phyloP scores from a whole-genome alignment of 2,113 vertebrate genomes.

The Tachysurus vachellii region DNA sequence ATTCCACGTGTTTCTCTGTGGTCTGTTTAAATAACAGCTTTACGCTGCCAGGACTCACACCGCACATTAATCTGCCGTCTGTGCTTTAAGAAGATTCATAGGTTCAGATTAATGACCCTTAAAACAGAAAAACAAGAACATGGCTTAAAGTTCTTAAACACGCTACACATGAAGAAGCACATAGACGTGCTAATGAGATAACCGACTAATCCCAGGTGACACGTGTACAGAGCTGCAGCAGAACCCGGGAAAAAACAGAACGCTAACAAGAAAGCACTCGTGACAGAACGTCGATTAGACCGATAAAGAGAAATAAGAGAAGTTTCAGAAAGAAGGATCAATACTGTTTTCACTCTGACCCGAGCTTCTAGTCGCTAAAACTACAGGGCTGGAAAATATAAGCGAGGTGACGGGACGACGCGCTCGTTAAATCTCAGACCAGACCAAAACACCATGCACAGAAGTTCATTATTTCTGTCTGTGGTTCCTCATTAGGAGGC shows the following conservation, averaged over 20 bases:
- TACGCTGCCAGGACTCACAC: too few relatives aligned
- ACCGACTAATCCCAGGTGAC: background rate
- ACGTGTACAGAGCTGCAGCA: background rate
- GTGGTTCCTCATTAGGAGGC: background rate
- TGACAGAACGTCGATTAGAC: slow-evolving; percentile 9
- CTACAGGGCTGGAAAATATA: slow-evolving; percentile 2
- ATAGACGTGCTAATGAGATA: background rate
- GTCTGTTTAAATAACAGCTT: too few relatives aligned
- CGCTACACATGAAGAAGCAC: background rate
- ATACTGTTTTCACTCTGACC: slow-evolving; percentile 35
- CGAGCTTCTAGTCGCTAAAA: slow-evolving; percentile 46
- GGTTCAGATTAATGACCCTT: background rate
- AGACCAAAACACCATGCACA: background rate
- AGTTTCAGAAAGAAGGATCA: slow-evolving; percentile 51
- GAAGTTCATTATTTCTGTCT: slow-evolving; percentile 11
- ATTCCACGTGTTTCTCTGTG: too few relatives aligned
- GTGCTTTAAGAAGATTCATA: background rate
- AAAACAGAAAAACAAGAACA: too few relatives aligned
- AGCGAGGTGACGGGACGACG: background rate
- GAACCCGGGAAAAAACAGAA: background rate
- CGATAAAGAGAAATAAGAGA: slow-evolving; percentile 34
- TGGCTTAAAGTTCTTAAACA: background rate
- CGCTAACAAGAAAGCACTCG: background rate
- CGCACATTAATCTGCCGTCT: background rate
- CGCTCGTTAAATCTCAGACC: background rate